Base-by-base conservation (phyloP, 2,797 vertebrate genomes). In the Lerista edwardsae region DNA sequence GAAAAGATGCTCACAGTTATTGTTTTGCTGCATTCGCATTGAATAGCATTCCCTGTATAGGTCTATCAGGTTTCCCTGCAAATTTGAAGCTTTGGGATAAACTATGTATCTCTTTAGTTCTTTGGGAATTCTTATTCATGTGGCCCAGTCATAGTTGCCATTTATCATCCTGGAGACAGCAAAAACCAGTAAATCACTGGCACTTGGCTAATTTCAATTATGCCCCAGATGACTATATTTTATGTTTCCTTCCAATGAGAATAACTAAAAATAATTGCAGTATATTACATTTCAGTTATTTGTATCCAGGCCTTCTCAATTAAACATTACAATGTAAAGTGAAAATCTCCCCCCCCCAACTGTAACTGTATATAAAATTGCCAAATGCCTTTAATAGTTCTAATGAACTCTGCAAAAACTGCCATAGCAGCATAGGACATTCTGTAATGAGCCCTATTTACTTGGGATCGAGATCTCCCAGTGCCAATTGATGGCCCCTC, bases 351-450 rank as follows among this genome's bases (percentile, higher is more conserved):
- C 84, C 39, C 5, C 8, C 59, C n/a, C 29, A 78, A 47, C 47
- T 67, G 47, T 83, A 62, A 69, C 55, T 34, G 17, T 51, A 65
- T 64, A 55, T 71, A 41, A 69, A 67, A 62, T 64, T 76, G 55
- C 44, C 41, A 87, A 72, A 75, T 84, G 73, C 31, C 55, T 75
- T 75, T 84, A 64, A 77, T 61, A 36, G 34, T 57, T 89, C 75
- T 83, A 41, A 77, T 85, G 27, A 81, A 61, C 11, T 2, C 0
- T 39, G 9, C 1, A 76, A 90, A 73, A 71, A 44, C 6, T 0
- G 0, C 65, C 65, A 76, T 14, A 71, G 41, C 5, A 61, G 64
- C 36, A 39, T 69, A 36, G 75, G 51, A 69, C n/a, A n/a, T 36
- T 27, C 12, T 69, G 0, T 76, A 68, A 80, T 41, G 29, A 59